Conservation (phyloP, 2,888 invertebrate genomes). For the Latrodectus elegans region DNA sequence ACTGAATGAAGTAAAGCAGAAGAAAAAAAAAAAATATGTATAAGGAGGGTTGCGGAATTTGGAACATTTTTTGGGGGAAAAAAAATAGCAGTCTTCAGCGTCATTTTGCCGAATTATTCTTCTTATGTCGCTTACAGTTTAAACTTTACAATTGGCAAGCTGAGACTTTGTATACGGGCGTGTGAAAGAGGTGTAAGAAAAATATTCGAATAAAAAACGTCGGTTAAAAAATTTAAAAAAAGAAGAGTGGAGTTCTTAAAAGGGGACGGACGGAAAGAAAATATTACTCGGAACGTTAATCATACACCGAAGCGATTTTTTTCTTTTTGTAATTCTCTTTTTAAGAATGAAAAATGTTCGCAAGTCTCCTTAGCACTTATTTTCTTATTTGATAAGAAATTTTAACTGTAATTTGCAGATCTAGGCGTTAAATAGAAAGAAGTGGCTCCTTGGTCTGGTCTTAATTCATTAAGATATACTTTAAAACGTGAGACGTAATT, state of each 20-base stretch:
- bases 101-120: conserved; percentile 58
- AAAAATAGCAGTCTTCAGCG: conserved; percentile 59
- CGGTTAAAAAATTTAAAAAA: neutral
- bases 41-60: neutral
- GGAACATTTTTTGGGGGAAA: conserved; percentile 11
- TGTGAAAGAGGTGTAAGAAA: neutral
- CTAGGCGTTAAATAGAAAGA: neutral
- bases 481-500: too few relatives aligned
- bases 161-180: neutral
- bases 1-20: neutral
- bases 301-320: neutral
- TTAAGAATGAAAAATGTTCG: conserved; percentile 5
- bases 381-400: conserved; percentile 5
- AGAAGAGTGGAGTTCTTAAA: neutral
- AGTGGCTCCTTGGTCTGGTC: too few relatives aligned
- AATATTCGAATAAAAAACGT: neutral
- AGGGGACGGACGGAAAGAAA: neutral
- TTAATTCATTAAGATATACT: too few relatives aligned
- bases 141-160: conserved; percentile 50
- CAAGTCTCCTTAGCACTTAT: neutral
- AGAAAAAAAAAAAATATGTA: conserved; percentile 18
- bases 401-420: neutral
- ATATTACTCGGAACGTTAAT: conserved; percentile 5
- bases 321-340: neutral
- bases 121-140: conserved; percentile 45